A percentile compares a stretch with the other conserved stretches of the same genome.
Conservation (phyloP, 30 jellyfish, hydroid and myxozoan species). For the Hydractinia echinata region DNA sequence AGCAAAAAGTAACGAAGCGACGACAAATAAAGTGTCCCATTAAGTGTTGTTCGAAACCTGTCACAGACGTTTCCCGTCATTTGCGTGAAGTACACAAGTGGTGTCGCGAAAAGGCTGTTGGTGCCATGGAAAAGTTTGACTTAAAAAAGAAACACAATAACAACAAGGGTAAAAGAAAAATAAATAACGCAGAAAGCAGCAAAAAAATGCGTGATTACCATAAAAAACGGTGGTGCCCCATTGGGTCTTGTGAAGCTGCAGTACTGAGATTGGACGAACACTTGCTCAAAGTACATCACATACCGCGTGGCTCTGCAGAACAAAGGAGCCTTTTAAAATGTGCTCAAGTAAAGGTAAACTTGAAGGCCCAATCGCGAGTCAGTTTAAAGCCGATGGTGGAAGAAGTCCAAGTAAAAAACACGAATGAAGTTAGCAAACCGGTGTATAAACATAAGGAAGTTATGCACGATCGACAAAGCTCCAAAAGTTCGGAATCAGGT, state of each 20-base stretch:
- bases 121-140: conserved; percentile 27
- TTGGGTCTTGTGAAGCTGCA: neutral
- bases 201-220: neutral
- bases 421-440: no score
- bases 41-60: conserved; percentile 8
- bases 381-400: no score
- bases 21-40: conserved; percentile 23
- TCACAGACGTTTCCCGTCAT: conserved; percentile 21
- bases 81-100: conserved; percentile 16
- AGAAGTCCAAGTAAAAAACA: no score
- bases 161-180: neutral
- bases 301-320: no score
- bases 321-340: no score
- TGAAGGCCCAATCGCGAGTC: no score
- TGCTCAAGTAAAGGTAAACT: no score
- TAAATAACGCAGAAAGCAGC: conserved; percentile 5
- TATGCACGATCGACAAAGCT: no score
- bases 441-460: no score
- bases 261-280: conserved; percentile 13
- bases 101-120: neutral
- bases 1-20: neutral
- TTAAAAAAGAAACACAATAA: neutral
- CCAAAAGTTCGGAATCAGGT: no score
- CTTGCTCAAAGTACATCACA: no score
- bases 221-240: conserved; percentile 8